phyloP scores from a whole-genome alignment of 2,113 vertebrate genomes.

The Cairina moschata region DNA sequence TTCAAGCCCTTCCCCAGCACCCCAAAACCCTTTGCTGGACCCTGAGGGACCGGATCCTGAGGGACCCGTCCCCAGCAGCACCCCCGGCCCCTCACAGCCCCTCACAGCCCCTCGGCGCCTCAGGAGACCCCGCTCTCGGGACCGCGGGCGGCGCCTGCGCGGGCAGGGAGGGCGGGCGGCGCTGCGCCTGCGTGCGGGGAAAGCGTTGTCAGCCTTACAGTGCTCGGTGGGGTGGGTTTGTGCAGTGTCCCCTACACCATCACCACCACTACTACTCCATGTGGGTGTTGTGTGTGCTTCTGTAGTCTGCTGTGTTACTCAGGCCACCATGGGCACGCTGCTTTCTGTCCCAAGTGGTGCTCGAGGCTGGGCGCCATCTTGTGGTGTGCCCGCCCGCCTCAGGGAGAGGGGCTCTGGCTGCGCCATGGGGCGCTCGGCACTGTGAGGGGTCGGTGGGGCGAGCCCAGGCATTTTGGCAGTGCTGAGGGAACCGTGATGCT shows the following conservation, averaged over 20 bases:
- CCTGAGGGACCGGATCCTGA: no score
- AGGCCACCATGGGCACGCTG: accelerated
- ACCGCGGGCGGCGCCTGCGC: accelerated
- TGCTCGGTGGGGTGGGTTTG: accelerated
- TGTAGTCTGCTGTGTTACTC: accelerated
- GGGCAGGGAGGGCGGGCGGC: accelerated
- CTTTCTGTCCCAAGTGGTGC: accelerated
- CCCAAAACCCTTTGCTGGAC: neutral
- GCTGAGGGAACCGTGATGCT: accelerated
- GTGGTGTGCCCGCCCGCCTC: neutral
- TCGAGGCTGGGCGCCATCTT: accelerated
- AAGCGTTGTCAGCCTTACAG: accelerated
- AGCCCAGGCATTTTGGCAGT: no score
- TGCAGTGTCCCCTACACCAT: no score
- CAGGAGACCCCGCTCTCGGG: neutral
- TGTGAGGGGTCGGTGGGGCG: no score
- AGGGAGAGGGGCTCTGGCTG: accelerated
- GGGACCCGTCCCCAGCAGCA: neutral
- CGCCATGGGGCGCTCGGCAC: accelerated
- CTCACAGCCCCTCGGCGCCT: no score
- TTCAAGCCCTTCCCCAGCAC: neutral
- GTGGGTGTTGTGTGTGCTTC: accelerated
- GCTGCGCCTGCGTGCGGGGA: accelerated
- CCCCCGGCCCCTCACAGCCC: accelerated
- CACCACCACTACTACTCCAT: no score